Base-by-base conservation (phyloP, 2,888 invertebrate genomes). In the Euspilapteryx auroguttella region DNA sequence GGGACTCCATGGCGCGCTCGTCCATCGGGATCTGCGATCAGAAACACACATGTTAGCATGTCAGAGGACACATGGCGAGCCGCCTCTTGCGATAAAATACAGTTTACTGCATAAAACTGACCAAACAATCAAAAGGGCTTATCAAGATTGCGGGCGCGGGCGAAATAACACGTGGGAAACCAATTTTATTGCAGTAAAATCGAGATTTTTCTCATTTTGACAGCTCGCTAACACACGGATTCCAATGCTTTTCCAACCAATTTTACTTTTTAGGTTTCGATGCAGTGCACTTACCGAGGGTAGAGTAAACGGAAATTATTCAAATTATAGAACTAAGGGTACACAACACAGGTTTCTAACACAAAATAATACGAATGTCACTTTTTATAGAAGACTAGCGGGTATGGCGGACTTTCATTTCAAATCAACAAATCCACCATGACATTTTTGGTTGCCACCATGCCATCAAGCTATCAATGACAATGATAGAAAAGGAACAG, bases 1-100 rank as follows among this genome's bases (percentile, higher is more conserved):
- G 83, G 44, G 83, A 83, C 68, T 86, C 85, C 82, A 86, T 82
- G 51, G 56, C 62, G 55, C 49, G 44, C 42, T 51, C 48, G 46
- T 48, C 55, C 53, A 45, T 53, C 61, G 55, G 56, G 55, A 52
- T 57, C 68, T 69, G 61, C 47, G 45, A 55, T 63, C 5, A 23
- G n/a, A 9, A 4, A 10, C 23, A n/a, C 5, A 23, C 3, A 3
- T 21, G 20, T 21, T 12, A 6, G 17, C 17, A 17, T 6, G 5
- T 17, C 17, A 17, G 8, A 17, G 5, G 17, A 17, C 17, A 17
- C 8, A 17, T 6, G 51, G 45, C 35, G 28, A 37, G 51, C 38
- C 41, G 5, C 17, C 17, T 6, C 17, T 5, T 17, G 17, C 5
- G 17, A 17, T 17, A 39, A 31, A 32, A 24, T 29, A 22, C 29